Evolutionary conservation across 2,797 vertebrate genomes (phyloP).

Genomic region (Telmatherina bonti): DNA sequence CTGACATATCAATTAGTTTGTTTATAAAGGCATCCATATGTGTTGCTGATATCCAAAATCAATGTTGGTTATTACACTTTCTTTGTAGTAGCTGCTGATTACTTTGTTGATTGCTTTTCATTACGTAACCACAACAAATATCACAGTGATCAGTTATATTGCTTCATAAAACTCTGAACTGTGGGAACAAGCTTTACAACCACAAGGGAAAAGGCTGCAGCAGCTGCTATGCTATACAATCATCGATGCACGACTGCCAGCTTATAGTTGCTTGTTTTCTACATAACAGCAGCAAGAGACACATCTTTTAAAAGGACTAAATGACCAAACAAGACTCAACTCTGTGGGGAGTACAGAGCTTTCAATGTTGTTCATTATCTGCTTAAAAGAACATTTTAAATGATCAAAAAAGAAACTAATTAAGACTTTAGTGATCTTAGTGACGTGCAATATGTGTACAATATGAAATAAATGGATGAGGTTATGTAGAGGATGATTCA

Average conservation of each 20-base stretch:
- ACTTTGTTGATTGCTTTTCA: constrained; percentile 12
- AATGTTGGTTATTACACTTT: constrained; percentile 38
- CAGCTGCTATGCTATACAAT: neutral
- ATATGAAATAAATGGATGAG: constrained; percentile 18
- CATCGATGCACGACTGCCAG: constrained; percentile 34
- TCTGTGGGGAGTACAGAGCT: constrained; percentile 28
- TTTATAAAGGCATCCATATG: constrained; percentile 52
- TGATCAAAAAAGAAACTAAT: constrained; percentile 2
- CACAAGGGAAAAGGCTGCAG: neutral
- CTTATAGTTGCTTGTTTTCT: constrained; percentile 49
- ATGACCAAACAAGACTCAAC: constrained; percentile 40
- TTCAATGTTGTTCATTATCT: constrained; percentile 10
- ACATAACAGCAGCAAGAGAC: constrained; percentile 41
- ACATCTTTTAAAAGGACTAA: constrained; percentile 35
- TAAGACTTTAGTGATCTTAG: constrained; percentile 29
- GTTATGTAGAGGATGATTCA: constrained; percentile 13
- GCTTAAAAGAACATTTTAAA: neutral
- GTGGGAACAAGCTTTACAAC: constrained; percentile 32
- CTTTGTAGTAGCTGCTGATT: constrained; percentile 29
- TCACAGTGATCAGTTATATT: constrained; percentile 44
- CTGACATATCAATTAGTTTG: constrained; percentile 39
- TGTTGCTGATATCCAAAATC: constrained; percentile 43
- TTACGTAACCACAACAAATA: constrained; percentile 44
- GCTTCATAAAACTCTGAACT: constrained; percentile 53
- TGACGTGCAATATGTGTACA: constrained; percentile 2